Base-by-base conservation (phyloP, 2,797 vertebrate genomes). In the Neosilurus hyrtlii region DNA sequence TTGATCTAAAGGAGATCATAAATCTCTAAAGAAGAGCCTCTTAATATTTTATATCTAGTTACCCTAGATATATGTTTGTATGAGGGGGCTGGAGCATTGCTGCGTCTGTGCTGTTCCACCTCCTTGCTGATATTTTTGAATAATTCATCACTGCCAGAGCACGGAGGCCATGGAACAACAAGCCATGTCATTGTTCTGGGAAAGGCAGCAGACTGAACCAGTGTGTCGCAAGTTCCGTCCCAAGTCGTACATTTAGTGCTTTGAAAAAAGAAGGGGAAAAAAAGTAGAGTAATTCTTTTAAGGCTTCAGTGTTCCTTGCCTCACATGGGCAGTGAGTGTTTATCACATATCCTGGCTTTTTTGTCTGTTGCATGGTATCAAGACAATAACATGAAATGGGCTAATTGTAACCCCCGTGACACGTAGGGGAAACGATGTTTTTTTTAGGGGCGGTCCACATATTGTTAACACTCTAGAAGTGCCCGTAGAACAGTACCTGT, bases 111-210 rank as follows among this genome's bases (percentile, higher is more conserved):
- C 52, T 80, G 70, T 81, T 65, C 63, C 37, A 74, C 52, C 30
- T 49, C 37, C 83, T 62, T 20, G 61, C 62, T 61, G 57, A 6
- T 30, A 61, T 12, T 76, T 72, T 24, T 86, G 59, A 87, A 87
- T 87, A 84, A 84, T 86, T 86, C 61, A 86, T 65, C 77, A 37
- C 15, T 35, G 35, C 63, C 49, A 24, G 77, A 71, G 78, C 49
- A 81, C 14, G 30, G 30, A 77, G 61, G 78, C 59, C 56, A 63
- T 66, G 71, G 51, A 85, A 83, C 80, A 72, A 35, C 61, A n/a
- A 24, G 71, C 51, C 8, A 51, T 67, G 75, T 26, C 71, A 54
- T 65, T 43, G 80, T 82, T 68, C 61, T 52, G 7, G 56, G 11
- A 22, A 78, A 16, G 75, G 51, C n/a, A 2, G 15, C 54, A 75